Evolutionary conservation across 2,888 invertebrate species (phyloP).

Genomic region (Meiosimyza platycephala): DNA sequence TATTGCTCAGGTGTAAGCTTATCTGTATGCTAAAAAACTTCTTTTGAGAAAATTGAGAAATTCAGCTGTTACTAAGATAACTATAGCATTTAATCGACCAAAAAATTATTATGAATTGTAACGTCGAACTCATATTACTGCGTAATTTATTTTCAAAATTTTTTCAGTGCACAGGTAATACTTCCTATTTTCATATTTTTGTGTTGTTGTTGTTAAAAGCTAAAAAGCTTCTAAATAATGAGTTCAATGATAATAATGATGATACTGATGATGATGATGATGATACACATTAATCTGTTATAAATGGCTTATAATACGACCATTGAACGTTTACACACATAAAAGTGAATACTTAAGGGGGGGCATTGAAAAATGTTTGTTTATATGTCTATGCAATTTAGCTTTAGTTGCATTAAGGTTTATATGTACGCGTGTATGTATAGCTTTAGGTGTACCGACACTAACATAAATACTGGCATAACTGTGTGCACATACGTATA

Average conservation of each 20-base stretch:
- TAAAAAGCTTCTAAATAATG: conserved; percentile 16
- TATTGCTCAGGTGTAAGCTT: too few relatives aligned
- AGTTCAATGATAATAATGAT: too few relatives aligned
- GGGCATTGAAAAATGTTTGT: neutral
- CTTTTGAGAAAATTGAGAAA: too few relatives aligned
- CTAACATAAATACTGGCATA: neutral
- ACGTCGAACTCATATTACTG: neutral
- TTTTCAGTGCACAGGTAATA: too few relatives aligned
- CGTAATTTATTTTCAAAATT: too few relatives aligned
- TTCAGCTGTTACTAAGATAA: too few relatives aligned
- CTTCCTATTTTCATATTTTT: too few relatives aligned
- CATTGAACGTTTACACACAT: conserved; percentile 28
- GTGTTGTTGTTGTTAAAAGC: neutral
- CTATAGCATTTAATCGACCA: too few relatives aligned
- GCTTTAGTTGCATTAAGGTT: neutral
- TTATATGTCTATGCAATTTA: neutral
- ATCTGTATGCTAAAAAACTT: too few relatives aligned
- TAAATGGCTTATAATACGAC: conserved; percentile 42
- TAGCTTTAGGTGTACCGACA: too few relatives aligned
- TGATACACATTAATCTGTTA: conserved; percentile 39
- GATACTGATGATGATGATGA: conserved; percentile 15
- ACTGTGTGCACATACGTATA: neutral
- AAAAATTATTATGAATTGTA: too few relatives aligned
- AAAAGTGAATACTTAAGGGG: conserved; percentile 27
- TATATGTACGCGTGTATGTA: neutral